Conservation (phyloP, 2,113 vertebrate species). For the Genyomyrus donnyi region DNA sequence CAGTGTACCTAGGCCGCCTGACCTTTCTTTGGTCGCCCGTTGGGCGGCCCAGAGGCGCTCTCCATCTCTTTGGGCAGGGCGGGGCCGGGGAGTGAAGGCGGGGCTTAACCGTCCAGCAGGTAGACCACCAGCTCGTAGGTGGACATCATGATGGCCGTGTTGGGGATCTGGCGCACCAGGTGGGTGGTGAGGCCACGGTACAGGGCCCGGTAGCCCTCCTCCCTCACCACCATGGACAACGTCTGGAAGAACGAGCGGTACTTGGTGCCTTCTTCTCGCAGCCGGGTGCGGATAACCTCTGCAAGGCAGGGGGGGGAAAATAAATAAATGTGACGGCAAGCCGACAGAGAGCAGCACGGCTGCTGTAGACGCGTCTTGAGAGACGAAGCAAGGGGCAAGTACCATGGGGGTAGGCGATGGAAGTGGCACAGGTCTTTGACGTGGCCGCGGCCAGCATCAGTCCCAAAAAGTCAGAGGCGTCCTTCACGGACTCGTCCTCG, state of each 20-base stretch:
- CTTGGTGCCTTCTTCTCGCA: slow-evolving; percentile 96
- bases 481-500: slow-evolving; percentile 72
- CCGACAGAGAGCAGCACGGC: not conserved
- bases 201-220: slow-evolving; percentile 89
- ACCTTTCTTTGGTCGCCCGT: slow-evolving; percentile 56
- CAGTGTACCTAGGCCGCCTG: slow-evolving; percentile 53
- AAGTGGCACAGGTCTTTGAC: slow-evolving; percentile 93
- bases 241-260: slow-evolving; percentile 96
- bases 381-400: slow-evolving; percentile 26
- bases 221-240: slow-evolving; percentile 74
- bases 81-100: not conserved
- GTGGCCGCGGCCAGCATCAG: slow-evolving; percentile 98
- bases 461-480: slow-evolving; percentile 87
- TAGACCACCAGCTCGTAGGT: slow-evolving; percentile 96
- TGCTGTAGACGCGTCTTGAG: not conserved
- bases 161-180: slow-evolving; percentile 93
- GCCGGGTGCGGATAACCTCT: slow-evolving; percentile 96
- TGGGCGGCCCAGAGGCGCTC: slow-evolving; percentile 19
- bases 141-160: slow-evolving; percentile 98
- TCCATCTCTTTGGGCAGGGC: not conserved
- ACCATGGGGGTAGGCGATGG: slow-evolving; percentile 95
- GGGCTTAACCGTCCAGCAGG: slow-evolving; percentile 78
- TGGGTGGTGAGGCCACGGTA: slow-evolving; percentile 94
- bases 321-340: not conserved
- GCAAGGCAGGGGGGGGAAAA: slow-evolving; percentile 25